phyloP scores from a whole-genome alignment of 2,797 vertebrate species.

The Hippoglossus hippoglossus region DNA sequence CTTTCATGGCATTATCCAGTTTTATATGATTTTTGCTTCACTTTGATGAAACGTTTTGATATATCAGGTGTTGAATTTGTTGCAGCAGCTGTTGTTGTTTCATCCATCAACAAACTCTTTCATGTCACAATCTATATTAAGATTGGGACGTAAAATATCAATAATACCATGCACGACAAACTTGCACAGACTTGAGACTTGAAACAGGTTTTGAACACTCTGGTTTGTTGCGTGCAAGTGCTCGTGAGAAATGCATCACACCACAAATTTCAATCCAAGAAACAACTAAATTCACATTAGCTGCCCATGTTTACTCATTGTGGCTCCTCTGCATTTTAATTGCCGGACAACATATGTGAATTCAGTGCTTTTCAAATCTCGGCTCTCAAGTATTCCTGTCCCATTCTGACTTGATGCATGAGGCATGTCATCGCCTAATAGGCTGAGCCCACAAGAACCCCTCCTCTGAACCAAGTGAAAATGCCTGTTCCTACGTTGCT shows the following conservation, averaged over 20 bases:
- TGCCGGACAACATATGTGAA: not conserved
- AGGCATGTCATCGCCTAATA: slow-evolving; percentile 21
- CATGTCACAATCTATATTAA: too few relatives aligned
- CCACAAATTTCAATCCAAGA: not conserved
- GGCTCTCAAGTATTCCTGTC: not conserved
- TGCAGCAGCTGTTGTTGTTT: not conserved
- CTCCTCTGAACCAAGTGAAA: slow-evolving; percentile 68
- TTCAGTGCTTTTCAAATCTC: not conserved
- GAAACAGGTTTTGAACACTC: not conserved
- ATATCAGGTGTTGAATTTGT: not conserved
- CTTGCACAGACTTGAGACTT: too few relatives aligned
- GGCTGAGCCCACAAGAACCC: slow-evolving; percentile 43
- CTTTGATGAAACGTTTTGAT: too few relatives aligned
- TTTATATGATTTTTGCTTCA: too few relatives aligned
- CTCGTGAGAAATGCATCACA: not conserved
- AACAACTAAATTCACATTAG: slow-evolving; percentile 1
- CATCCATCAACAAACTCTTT: too few relatives aligned
- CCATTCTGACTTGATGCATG: slow-evolving; percentile 13
- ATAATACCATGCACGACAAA: too few relatives aligned
- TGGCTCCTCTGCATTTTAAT: not conserved
- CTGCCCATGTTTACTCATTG: not conserved
- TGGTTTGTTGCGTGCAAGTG: too few relatives aligned
- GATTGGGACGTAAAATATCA: too few relatives aligned
- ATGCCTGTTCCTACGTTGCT: slow-evolving; percentile 78
- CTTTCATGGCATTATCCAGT: too few relatives aligned